Evolutionary conservation across 2,797 vertebrate genomes (phyloP).

Genomic region (Merluccius polli): DNA sequence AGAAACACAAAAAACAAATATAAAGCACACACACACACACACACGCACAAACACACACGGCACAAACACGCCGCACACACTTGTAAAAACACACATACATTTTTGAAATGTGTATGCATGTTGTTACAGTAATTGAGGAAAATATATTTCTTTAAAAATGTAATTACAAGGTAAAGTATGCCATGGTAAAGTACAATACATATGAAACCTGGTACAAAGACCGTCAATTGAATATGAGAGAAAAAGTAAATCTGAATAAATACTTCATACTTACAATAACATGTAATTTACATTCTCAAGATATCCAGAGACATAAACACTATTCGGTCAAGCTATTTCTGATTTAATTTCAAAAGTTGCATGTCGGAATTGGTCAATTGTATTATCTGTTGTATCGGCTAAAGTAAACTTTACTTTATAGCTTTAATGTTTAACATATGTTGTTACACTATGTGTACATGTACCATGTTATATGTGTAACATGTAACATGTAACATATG

Average conservation of each 20-base stretch:
- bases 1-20: background rate
- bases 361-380: background rate
- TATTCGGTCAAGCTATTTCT: background rate
- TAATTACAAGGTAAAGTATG: no score
- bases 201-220: no score
- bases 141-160: no score
- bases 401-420: background rate
- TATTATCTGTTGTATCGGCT: background rate
- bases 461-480: background rate
- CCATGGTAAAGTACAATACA: no score
- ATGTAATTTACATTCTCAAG: background rate
- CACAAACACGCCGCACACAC: background rate
- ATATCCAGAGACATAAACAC: background rate
- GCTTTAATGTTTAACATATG: background rate
- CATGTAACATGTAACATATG: no score
- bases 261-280: background rate
- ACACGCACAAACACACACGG: background rate
- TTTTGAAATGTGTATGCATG: no score
- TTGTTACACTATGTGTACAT: background rate
- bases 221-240: no score
- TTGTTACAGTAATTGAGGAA: no score
- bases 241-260: background rate
- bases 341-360: background rate
- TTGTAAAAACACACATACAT: no score
- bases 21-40: background rate